Evolutionary conservation across 2,113 vertebrate species (phyloP), one percentile per base, ranked within the genome.

Genomic region (Phylloscopus whistleri): DNA sequence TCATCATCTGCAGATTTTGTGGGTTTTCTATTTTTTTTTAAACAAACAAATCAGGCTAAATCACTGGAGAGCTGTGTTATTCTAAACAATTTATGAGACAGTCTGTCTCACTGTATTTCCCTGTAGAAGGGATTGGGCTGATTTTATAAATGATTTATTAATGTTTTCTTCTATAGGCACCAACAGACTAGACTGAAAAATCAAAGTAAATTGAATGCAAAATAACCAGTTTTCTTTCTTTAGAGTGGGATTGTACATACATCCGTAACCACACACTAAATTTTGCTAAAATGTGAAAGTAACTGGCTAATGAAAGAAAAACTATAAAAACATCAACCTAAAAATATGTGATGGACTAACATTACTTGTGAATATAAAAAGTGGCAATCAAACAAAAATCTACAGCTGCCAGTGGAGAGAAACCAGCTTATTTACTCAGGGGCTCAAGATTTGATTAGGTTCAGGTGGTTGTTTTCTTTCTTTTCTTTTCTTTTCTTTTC

Each of bases 61-160:
- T 95, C 96, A 95, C 86, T 92, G 52, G 96, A 96, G 90, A 97
- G 75, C 79, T 95, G 72, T 24, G 68, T 96, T 97, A 96, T 97
- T 97, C 88, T 97, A 97, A 97, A 98, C 97, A 97, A 98, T 98
- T 97, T 97, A 97, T 97, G 96, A 98, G 97, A 95, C 96, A 94
- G 87, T 94, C 96, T 98, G 93, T 90, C 95, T 97, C 82, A 67
- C 84, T 96, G 44, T 92, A 97, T 98, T 97, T 97, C 94, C 95
- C 89, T 93, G 76, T 87, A 96, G 96, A 97, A 97, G 90, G 68
- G 59, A 92, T 93, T 93, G 55, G 68, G 51, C 55, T 93, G 93
- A 94, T 97, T 97, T 97, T 95, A 97, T 97, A 97, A 97, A 98
- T 97, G 94, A 98, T 97, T 98, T 97, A 97, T 97, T 95, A 96